Percentiles rank a stretch among this genome's conserved stretches.
Conservation (phyloP, 2,113 vertebrate genomes). For the Sander vitreus region DNA sequence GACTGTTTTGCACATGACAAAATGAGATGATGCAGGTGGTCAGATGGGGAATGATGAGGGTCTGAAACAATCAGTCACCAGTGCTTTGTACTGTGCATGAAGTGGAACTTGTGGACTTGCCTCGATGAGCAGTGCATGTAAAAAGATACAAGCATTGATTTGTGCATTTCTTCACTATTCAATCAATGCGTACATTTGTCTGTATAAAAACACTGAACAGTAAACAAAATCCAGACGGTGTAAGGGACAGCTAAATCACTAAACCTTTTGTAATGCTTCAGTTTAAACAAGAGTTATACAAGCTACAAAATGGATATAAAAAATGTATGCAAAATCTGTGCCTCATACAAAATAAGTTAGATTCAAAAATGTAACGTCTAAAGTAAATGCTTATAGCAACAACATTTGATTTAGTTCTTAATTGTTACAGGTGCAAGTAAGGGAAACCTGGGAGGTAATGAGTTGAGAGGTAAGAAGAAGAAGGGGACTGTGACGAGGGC, state of each 20-base stretch:
- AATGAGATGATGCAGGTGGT: constrained; percentile 31
- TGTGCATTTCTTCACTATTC: not conserved
- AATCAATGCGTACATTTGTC: not conserved
- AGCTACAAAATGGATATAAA: not conserved
- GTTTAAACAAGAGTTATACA: not conserved
- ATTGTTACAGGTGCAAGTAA: too few species aligned
- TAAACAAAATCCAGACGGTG: not conserved
- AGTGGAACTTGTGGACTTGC: not conserved
- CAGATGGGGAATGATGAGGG: not conserved
- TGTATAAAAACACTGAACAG: not conserved
- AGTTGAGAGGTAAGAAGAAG: too few species aligned
- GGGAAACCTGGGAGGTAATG: too few species aligned
- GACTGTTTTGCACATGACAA: constrained; percentile 15
- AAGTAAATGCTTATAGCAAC: not conserved
- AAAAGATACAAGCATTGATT: constrained; percentile 5
- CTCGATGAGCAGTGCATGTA: not conserved
- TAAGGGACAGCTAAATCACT: not conserved
- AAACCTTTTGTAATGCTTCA: not conserved
- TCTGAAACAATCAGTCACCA: not conserved
- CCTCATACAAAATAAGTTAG: not conserved
- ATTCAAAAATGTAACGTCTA: not conserved
- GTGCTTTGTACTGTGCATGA: not conserved
- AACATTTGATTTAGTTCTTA: too few species aligned
- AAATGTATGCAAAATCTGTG: not conserved
- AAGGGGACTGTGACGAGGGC: too few species aligned